Conservation (phyloP, 2,888 invertebrate genomes). For the Megalurothrips usitatus region DNA sequence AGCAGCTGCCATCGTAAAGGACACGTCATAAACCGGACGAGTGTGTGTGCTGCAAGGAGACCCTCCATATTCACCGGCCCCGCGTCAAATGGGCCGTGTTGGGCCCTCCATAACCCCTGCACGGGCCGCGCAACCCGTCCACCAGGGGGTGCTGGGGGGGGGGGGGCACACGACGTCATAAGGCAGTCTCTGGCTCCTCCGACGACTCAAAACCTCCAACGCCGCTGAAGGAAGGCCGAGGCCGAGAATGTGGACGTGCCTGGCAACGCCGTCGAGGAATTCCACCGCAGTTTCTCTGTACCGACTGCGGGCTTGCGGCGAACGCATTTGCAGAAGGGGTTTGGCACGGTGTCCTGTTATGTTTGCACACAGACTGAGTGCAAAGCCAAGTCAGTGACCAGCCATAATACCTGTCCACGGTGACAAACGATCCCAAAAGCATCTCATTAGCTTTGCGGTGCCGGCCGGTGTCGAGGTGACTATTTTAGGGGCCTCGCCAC, state of each 20-base stretch:
- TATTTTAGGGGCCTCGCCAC: too few relatives aligned
- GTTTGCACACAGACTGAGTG: background rate
- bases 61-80: background rate
- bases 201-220: too few relatives aligned
- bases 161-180: too few relatives aligned
- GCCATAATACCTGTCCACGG: too few relatives aligned
- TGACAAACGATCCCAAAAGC: too few relatives aligned
- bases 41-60: background rate
- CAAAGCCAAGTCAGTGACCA: background rate
- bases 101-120: too few relatives aligned
- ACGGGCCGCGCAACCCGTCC: too few relatives aligned
- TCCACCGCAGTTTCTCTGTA: background rate
- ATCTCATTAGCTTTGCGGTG: conserved; percentile 2
- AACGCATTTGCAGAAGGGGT: background rate
- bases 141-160: too few relatives aligned
- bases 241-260: too few relatives aligned
- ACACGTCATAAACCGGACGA: background rate
- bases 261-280: background rate
- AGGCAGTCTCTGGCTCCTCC: too few relatives aligned
- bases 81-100: too few relatives aligned
- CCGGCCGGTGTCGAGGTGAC: background rate
- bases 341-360: background rate
- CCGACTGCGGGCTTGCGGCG: background rate
- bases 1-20: conserved; percentile 15
- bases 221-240: background rate